Percentiles rank a stretch among this genome's conserved stretches.
Conservation (phyloP, 2,888 invertebrate species). For the Eupelmus urozonus region DNA sequence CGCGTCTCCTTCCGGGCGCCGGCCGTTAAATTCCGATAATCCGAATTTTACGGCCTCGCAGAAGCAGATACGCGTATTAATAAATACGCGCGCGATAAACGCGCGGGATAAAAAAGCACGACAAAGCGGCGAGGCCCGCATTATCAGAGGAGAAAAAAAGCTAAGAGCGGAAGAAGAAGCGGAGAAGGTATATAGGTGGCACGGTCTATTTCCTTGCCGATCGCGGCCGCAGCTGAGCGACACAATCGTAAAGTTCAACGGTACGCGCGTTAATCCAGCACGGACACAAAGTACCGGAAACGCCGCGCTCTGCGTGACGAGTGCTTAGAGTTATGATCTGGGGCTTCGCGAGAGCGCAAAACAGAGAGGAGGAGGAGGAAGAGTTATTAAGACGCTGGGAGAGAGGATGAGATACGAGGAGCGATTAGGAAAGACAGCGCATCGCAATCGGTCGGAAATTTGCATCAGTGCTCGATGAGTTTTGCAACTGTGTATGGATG, state of each 20-base stretch:
- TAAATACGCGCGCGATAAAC: background rate
- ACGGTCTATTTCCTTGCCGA: slow-evolving; percentile 31
- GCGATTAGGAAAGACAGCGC: background rate
- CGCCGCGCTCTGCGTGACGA: slow-evolving; percentile 19
- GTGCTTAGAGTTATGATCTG: slow-evolving; percentile 9
- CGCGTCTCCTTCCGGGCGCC: slow-evolving; percentile 10
- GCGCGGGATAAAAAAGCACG: background rate
- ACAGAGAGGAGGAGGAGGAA: too few species aligned
- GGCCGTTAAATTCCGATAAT: slow-evolving; percentile 43
- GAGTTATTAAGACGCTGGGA: background rate
- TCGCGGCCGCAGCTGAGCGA: background rate
- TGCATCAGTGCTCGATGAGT: background rate
- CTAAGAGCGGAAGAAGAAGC: background rate
- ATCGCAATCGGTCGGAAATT: slow-evolving; percentile 20
- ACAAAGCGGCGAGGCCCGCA: background rate
- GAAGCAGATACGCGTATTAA: slow-evolving; percentile 16
- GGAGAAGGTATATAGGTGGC: background rate
- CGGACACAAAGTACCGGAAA: slow-evolving; percentile 49
- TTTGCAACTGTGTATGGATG: background rate
- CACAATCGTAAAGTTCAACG: slow-evolving; percentile 21
- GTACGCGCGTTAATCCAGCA: slow-evolving; percentile 33
- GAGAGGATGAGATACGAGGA: background rate
- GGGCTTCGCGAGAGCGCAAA: background rate
- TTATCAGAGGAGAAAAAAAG: background rate
- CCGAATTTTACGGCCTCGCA: slow-evolving; percentile 36